Conservation (phyloP, 2,888 invertebrate species). For the Cyclophora albipunctata region DNA sequence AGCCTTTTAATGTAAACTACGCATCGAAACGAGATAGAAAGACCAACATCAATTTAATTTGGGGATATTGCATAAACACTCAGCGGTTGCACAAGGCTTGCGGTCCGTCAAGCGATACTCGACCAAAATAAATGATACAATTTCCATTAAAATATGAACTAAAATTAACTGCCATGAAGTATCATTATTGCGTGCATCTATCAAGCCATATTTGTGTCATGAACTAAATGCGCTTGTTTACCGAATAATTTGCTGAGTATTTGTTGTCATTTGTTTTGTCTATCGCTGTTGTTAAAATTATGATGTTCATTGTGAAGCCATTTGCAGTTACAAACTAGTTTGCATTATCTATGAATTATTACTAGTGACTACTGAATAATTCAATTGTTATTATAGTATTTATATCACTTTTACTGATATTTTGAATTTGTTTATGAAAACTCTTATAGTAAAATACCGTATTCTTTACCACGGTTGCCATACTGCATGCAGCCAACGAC, state of each 20-base stretch:
- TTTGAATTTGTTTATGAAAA: too few species aligned
- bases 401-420: not conserved
- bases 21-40: slow-evolving; percentile 11
- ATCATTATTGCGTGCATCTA: slow-evolving; percentile 17
- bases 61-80: slow-evolving; percentile 20
- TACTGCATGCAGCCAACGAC: too few species aligned
- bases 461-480: too few species aligned
- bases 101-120: slow-evolving; percentile 10
- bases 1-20: not conserved
- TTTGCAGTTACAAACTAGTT: not conserved
- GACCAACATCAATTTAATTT: slow-evolving; percentile 23
- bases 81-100: slow-evolving; percentile 5
- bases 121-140: slow-evolving; percentile 5
- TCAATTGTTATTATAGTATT: not conserved
- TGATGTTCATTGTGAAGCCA: not conserved
- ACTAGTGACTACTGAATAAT: not conserved
- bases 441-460: too few species aligned
- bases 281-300: not conserved
- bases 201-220: slow-evolving; percentile 13
- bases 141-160: slow-evolving; percentile 10
- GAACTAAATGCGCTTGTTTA: slow-evolving; percentile 6
- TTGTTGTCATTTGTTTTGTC: not conserved
- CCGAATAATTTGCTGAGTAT: not conserved
- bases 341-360: not conserved
- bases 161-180: slow-evolving; percentile 14